These are phyloP conservation scores for Lucilia sericata DNA, from an alignment of 1,140 invertebrate species.

Conservation along the genomic window DNA sequence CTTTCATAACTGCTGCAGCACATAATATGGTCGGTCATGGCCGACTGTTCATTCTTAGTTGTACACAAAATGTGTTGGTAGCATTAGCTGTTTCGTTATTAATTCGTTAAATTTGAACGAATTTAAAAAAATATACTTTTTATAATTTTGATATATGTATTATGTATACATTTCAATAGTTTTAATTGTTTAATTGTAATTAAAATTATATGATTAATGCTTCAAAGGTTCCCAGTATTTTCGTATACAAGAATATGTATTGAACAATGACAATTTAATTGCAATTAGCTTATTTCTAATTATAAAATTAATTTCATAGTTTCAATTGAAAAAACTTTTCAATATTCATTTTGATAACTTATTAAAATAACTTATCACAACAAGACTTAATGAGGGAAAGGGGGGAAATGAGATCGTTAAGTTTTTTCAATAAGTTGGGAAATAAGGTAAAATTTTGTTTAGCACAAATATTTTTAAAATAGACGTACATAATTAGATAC, in stretches of 20 bases:
- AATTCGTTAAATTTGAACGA: too few relatives aligned
- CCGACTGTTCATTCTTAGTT: too few relatives aligned
- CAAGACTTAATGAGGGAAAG: background rate
- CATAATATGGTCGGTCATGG: too few relatives aligned
- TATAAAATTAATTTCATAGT: background rate
- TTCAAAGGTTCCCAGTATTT: background rate
- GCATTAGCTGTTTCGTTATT: too few relatives aligned
- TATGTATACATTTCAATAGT: background rate
- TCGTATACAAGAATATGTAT: background rate
- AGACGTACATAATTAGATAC: background rate
- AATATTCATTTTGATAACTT: slow-evolving; percentile 13
- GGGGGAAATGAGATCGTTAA: background rate
- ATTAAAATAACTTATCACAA: background rate
- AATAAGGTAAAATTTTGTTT: background rate
- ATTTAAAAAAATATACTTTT: too few relatives aligned
- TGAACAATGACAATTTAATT: slow-evolving; percentile 14
- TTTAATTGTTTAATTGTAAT: background rate
- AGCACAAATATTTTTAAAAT: background rate
- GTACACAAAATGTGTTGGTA: too few relatives aligned
- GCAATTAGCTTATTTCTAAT: slow-evolving; percentile 2
- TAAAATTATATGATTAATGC: background rate
- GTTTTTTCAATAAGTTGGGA: background rate
- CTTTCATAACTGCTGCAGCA: too few relatives aligned
- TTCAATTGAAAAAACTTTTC: slow-evolving; percentile 8
- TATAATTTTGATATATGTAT: too few relatives aligned